These are phyloP conservation scores for Amazonetta brasiliensis DNA, from an alignment of 2,797 vertebrate species.

Conservation along the genomic window DNA sequence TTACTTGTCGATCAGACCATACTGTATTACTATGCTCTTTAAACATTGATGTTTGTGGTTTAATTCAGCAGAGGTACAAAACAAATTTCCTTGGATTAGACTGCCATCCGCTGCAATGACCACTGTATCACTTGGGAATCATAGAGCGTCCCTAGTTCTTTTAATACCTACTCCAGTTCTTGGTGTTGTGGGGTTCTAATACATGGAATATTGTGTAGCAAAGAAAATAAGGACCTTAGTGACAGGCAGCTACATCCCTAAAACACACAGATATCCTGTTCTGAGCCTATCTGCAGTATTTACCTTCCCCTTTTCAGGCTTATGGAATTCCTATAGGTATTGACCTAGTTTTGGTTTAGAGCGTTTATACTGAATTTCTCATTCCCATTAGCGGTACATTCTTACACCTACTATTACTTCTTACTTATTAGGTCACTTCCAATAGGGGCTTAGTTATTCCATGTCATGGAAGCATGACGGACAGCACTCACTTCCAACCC, in stretches of 20 bases:
- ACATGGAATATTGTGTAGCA: background rate
- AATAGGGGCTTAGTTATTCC: background rate
- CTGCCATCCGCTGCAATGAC: background rate
- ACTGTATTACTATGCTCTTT: background rate
- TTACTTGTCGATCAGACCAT: background rate
- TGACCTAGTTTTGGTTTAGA: background rate
- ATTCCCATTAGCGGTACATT: background rate
- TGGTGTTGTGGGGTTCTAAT: background rate
- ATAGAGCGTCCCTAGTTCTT: background rate
- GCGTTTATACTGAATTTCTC: background rate
- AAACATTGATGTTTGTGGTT: background rate
- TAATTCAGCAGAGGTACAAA: background rate
- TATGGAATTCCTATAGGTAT: background rate
- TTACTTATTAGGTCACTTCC: background rate
- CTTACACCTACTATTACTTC: background rate
- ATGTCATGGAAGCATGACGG: background rate
- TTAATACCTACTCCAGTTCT: background rate
- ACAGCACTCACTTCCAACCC: background rate
- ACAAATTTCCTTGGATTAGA: background rate
- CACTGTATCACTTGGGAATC: background rate
- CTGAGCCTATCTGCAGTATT: background rate
- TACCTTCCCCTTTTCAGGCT: background rate
- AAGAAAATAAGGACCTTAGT: background rate
- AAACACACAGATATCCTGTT: background rate
- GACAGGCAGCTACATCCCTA: background rate